Evolutionary conservation across 1,140 invertebrate species (phyloP).

Genomic region (Charaxes varanes): DNA sequence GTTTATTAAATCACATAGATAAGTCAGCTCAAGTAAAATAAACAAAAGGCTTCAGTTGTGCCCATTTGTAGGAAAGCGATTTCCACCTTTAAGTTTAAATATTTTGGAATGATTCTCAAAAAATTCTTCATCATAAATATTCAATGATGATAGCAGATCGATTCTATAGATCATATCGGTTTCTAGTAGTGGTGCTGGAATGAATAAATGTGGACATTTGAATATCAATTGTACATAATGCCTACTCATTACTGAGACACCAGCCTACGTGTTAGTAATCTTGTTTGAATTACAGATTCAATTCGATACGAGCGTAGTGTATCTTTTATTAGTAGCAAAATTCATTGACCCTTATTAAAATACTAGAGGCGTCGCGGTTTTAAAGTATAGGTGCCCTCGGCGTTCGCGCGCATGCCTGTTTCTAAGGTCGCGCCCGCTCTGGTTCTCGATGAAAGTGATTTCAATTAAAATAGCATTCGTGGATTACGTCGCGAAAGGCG

Average conservation of each 20-base stretch:
- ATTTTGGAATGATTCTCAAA: too few relatives aligned
- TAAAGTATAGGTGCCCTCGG: constrained; percentile 46
- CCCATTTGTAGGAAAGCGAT: too few relatives aligned
- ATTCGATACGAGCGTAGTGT: constrained; percentile 13
- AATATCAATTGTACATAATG: constrained; percentile 15
- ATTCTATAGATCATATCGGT: too few relatives aligned
- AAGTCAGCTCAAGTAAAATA: too few relatives aligned
- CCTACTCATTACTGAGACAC: constrained; percentile 12
- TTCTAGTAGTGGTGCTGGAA: constrained; percentile 1
- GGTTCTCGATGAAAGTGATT: constrained; percentile 54
- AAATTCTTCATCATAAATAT: too few relatives aligned
- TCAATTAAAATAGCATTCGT: constrained; percentile 55
- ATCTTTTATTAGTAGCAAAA: constrained; percentile 39
- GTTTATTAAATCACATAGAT: too few relatives aligned
- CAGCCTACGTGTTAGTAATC: constrained; percentile 9
- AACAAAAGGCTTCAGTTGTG: too few relatives aligned
- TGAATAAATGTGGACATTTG: constrained; percentile 12
- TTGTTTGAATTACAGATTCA: constrained; percentile 16
- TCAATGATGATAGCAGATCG: too few relatives aligned
- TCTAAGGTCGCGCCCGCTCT: constrained; percentile 53
- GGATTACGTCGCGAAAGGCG: constrained; percentile 21
- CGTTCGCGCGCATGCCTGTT: constrained; percentile 63
- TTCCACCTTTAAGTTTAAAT: too few relatives aligned
- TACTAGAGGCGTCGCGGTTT: constrained; percentile 51
- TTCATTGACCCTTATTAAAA: constrained; percentile 55